A percentile compares a stretch with the other conserved stretches of the same genome.
Conservation (phyloP, 35 echinoderm and acorn worm species). For the Ptychodera flava region DNA sequence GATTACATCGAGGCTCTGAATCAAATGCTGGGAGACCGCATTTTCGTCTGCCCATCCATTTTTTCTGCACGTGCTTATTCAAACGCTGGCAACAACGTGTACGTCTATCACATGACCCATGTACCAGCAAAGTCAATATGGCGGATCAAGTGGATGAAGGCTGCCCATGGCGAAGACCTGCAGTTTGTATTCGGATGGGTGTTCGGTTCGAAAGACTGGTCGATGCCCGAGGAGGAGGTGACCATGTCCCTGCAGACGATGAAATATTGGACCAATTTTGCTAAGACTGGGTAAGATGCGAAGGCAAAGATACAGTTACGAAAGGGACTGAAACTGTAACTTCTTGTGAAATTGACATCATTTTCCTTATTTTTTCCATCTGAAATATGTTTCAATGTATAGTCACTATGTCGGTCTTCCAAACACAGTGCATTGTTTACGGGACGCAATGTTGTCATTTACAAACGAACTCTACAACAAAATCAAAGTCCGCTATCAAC, state of each 20-base stretch:
- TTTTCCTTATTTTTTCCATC: too few relatives aligned
- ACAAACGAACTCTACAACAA: too few relatives aligned
- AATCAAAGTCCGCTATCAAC: too few relatives aligned
- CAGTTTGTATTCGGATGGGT: slow-evolving; percentile 63
- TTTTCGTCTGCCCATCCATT: neutral
- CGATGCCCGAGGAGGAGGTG: slow-evolving; percentile 25
- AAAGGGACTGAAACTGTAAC: too few relatives aligned
- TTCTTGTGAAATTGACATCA: too few relatives aligned
- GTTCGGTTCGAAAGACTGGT: slow-evolving; percentile 16
- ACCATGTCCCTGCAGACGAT: slow-evolving; percentile 27
- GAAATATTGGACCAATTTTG: slow-evolving; percentile 53
- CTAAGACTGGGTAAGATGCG: slow-evolving; percentile 40
- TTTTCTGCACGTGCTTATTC: neutral
- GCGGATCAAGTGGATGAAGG: slow-evolving; percentile 44
- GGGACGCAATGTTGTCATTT: too few relatives aligned
- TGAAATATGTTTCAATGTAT: too few relatives aligned
- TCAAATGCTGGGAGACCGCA: neutral
- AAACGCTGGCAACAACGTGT: slow-evolving; percentile 24
- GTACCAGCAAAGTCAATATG: slow-evolving; percentile 32
- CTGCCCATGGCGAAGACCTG: slow-evolving; percentile 50
- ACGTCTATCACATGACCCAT: slow-evolving; percentile 62
- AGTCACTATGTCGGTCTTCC: too few relatives aligned
- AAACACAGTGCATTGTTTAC: too few relatives aligned
- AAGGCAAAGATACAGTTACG: too few relatives aligned
- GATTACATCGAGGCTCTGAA: slow-evolving; percentile 31